Conservation (phyloP, 2,797 vertebrate species). For the Hapalemur alaotrensis region DNA sequence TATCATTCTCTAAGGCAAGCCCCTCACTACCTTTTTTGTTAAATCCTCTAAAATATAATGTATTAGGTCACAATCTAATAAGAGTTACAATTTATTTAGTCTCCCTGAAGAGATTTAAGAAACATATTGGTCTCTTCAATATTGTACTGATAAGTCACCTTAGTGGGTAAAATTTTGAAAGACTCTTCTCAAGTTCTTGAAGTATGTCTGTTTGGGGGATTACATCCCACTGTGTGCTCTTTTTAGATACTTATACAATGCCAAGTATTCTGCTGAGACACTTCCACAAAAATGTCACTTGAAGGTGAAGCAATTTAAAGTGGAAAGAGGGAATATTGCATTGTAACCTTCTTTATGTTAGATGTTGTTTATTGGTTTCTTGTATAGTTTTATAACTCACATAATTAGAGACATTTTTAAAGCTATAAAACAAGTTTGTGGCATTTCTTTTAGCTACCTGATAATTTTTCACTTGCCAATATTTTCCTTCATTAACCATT, state of each 20-base stretch:
- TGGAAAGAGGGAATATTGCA: neutral
- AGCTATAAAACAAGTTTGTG: neutral
- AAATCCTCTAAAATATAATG: neutral
- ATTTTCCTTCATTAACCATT: neutral
- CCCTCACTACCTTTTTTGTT: neutral
- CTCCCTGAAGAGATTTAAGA: neutral
- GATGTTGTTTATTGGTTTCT: neutral
- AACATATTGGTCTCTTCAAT: neutral
- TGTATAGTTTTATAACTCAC: neutral
- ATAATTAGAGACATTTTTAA: neutral
- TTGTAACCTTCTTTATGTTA: neutral
- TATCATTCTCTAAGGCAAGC: neutral
- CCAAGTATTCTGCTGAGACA: neutral
- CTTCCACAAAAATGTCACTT: neutral
- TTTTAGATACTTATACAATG: neutral
- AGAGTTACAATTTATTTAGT: neutral
- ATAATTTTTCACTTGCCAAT: neutral
- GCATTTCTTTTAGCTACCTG: neutral
- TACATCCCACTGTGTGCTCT: neutral
- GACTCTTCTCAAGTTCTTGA: neutral
- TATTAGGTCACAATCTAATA: neutral
- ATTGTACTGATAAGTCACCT: neutral
- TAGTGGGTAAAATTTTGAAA: neutral
- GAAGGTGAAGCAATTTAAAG: neutral
- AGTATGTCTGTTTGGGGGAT: neutral